phyloP scores from a whole-genome alignment of 2,113 vertebrate species.

The Glaucomys volans region DNA sequence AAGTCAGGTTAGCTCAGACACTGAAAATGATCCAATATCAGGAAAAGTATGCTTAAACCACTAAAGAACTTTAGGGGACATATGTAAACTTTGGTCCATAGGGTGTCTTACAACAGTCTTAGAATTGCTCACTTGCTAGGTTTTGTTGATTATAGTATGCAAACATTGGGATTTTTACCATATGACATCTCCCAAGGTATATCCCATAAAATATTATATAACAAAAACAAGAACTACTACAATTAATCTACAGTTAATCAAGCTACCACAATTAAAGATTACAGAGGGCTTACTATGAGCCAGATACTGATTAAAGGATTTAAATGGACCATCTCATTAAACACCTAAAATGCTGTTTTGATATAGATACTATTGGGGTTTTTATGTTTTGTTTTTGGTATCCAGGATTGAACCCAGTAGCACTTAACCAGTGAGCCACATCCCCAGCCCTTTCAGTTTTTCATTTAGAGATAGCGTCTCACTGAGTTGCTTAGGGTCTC shows the following conservation, averaged over 20 bases:
- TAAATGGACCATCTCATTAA: slow-evolving; percentile 5
- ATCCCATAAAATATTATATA: neutral
- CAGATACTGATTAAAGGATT: neutral
- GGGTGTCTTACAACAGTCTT: neutral
- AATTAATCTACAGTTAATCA: slow-evolving; percentile 2
- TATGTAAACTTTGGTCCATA: neutral
- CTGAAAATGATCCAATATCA: neutral
- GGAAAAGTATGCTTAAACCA: neutral
- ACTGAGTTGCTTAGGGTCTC: too few relatives aligned
- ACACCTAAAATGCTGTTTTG: neutral
- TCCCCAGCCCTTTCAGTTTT: too few relatives aligned
- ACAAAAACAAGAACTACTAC: neutral
- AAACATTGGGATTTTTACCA: neutral
- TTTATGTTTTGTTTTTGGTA: too few relatives aligned
- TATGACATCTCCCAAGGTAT: neutral
- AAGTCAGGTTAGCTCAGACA: neutral
- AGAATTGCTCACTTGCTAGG: neutral
- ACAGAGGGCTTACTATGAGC: neutral
- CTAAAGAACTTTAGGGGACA: neutral
- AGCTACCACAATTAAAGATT: neutral
- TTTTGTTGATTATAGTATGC: neutral
- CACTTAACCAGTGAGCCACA: too few relatives aligned
- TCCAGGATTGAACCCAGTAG: too few relatives aligned
- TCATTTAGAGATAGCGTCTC: too few relatives aligned
- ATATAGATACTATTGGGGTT: neutral